These are phyloP conservation scores for Siphlonurus alternatus DNA, from an alignment of 2,888 invertebrate genomes.

Conservation along the genomic window DNA sequence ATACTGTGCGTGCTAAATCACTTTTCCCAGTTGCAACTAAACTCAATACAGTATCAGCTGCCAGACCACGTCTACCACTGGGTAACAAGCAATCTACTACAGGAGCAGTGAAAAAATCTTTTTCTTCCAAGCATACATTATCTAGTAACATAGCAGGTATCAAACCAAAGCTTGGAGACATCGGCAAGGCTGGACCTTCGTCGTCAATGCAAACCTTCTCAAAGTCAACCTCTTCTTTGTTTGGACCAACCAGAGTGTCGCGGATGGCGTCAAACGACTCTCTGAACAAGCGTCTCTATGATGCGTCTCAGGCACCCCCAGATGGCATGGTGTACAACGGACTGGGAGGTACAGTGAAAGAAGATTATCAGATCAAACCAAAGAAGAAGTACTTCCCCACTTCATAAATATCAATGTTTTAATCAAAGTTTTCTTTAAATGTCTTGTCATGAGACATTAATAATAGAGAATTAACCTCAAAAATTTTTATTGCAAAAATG, in stretches of 20 bases:
- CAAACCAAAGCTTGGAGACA: background rate
- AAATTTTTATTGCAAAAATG: too few species aligned
- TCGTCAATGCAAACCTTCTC: background rate
- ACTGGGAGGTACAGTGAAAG: background rate
- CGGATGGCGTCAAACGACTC: background rate
- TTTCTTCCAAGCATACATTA: too few species aligned
- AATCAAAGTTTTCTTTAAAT: too few species aligned
- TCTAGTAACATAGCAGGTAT: too few species aligned
- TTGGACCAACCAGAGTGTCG: background rate
- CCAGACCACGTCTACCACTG: background rate
- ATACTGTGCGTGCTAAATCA: background rate
- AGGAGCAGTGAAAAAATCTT: too few species aligned
- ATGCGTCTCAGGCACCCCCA: background rate
- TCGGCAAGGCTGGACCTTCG: background rate
- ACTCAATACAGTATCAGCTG: background rate
- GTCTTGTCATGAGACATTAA: too few species aligned
- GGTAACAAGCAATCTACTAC: background rate
- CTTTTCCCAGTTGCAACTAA: background rate
- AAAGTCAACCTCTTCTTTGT: background rate
- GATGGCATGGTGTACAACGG: background rate
- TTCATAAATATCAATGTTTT: too few species aligned
- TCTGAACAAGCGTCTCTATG: background rate
- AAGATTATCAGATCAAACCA: background rate
- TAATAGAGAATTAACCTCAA: too few species aligned
- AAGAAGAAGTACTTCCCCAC: too few species aligned